Base-by-base conservation (phyloP, 2,797 vertebrate species). In the Miichthys miiuy region DNA sequence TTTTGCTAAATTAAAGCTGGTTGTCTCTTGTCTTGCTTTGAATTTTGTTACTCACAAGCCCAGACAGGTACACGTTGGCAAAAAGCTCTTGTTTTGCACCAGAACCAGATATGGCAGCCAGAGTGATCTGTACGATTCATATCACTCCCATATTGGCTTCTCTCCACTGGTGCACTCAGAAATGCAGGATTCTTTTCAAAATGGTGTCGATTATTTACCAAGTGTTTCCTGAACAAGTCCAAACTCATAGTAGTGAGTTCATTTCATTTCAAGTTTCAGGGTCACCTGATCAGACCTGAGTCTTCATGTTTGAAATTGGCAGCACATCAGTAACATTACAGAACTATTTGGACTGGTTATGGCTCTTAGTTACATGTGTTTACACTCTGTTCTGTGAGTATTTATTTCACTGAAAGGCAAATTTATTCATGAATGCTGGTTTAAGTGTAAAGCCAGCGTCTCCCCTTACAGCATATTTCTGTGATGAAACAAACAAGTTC, bases 201-300 rank as follows among this genome's bases (percentile, higher is more conserved):
- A 34, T 0, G 20, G 3, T 47, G 4, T 9, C 21, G 34, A 64
- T 56, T 54, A 52, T 65, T 34, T 27, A n/a, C 7, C 52, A 76
- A 71, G 14, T 47, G 7, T 16, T 23, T 79, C 60, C 3, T 50
- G 50, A 79, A 65, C 78, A 89, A 85, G 84, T 67, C 67, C 25
- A 5, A 62, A 58, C 61, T 13, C 9, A 47, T 72, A 10, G 21
- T 2, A 12, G 34, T 8, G 50, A 14, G 0, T 23, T 30, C 0
- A 20, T 52, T 13, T 51, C 27, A 21, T 52, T 54, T 54, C 18
- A 18, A 56, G 34, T n/a, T 25, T 66, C 42, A 46, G 46, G 8
- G 3, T 12, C 9, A 64, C 34, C 23, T 67, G 51, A 42, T 51
- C 47, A 27, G 21, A 58, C 21, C 17, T 3, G 21, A 25, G 34